Evolutionary conservation across 2,888 invertebrate genomes (phyloP).

Genomic region (Mimas tiliae): DNA sequence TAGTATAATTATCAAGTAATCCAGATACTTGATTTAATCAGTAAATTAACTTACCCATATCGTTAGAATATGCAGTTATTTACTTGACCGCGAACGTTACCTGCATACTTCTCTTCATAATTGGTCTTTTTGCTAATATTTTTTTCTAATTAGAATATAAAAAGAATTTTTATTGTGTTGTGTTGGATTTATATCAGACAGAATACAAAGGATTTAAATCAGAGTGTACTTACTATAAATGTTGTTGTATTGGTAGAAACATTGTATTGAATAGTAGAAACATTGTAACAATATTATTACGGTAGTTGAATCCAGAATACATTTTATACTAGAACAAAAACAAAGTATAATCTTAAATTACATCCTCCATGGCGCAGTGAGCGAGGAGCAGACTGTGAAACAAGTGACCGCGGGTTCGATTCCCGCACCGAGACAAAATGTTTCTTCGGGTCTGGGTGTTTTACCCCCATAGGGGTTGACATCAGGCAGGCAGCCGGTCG

Average conservation of each 20-base stretch:
- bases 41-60: conserved; percentile 38
- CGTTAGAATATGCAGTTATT: conserved; percentile 4
- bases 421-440: too few relatives aligned
- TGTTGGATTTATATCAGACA: neutral
- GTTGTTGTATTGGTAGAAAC: neutral
- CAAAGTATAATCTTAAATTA: neutral
- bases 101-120: conserved; percentile 39
- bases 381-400: too few relatives aligned
- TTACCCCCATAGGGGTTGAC: too few relatives aligned
- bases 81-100: conserved; percentile 26
- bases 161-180: conserved; percentile 5
- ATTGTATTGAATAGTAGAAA: conserved; percentile 4
- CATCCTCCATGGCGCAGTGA: too few relatives aligned
- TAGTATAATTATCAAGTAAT: conserved; percentile 50
- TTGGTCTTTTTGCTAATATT: conserved; percentile 32
- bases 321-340: neutral
- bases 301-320: conserved; percentile 7
- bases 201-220: neutral
- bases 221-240: neutral
- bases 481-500: too few relatives aligned
- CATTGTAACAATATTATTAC: too few relatives aligned
- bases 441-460: too few relatives aligned
- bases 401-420: too few relatives aligned
- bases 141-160: conserved; percentile 12
- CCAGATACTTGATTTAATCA: conserved; percentile 50